A percentile compares a stretch with the other conserved stretches of the same genome.
Evolutionary conservation across 2,113 vertebrate genomes (phyloP).

Genomic region (Sorex fumeus): DNA sequence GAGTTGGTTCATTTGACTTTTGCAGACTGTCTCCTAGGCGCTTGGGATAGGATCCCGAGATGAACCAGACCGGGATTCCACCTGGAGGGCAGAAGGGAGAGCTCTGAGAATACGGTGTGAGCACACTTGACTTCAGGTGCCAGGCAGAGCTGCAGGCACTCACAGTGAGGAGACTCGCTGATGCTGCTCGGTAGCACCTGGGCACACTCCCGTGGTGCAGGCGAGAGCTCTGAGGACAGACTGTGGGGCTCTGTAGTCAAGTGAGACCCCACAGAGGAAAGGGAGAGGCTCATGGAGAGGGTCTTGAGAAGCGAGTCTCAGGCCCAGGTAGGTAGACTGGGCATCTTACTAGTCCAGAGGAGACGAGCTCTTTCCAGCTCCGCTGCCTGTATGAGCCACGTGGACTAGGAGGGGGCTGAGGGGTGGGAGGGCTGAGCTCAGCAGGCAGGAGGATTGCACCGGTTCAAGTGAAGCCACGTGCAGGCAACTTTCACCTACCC

Average conservation of each 20-base stretch:
- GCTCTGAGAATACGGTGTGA: too few relatives aligned
- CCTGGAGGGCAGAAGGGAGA: slow-evolving; percentile 35
- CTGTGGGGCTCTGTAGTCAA: too few relatives aligned
- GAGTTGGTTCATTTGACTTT: neutral
- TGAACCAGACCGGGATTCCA: slow-evolving; percentile 19
- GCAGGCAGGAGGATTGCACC: neutral
- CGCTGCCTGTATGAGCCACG: neutral
- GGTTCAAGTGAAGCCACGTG: neutral
- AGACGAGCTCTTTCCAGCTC: neutral
- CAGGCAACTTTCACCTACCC: neutral
- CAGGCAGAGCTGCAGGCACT: neutral
- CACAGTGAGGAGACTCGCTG: neutral
- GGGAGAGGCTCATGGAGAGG: neutral
- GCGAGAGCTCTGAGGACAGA: neutral
- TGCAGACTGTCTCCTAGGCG: neutral
- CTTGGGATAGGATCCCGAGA: neutral
- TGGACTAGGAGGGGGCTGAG: neutral
- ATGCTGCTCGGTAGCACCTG: neutral
- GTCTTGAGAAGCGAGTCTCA: neutral
- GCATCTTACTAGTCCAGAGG: neutral
- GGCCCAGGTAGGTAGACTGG: neutral
- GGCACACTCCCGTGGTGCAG: neutral
- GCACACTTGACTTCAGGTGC: neutral
- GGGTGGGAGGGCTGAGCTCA: neutral
- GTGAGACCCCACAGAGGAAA: too few relatives aligned